phyloP scores from a whole-genome alignment of 53 echinoderm and acorn worm genomes.

The Apostichopus leukothele region DNA sequence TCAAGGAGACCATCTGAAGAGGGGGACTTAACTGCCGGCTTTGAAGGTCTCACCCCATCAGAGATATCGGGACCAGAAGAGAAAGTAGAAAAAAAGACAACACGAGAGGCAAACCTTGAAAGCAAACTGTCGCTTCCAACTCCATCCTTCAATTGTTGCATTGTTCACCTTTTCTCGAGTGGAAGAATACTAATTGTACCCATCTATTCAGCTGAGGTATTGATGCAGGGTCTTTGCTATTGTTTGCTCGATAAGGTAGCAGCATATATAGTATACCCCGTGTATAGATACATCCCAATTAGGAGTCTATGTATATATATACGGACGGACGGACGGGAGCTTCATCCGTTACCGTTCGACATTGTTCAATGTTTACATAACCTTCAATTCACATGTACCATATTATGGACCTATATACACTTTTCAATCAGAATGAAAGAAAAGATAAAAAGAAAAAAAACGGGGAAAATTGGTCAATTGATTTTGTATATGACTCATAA shows the following conservation, averaged over 20 bases:
- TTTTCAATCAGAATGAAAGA: too few relatives aligned
- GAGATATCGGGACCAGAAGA: not conserved
- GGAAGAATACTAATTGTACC: slow-evolving; percentile 18
- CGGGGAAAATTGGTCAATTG: too few relatives aligned
- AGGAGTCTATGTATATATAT: not conserved
- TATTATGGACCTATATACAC: too few relatives aligned
- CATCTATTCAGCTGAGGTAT: slow-evolving; percentile 19
- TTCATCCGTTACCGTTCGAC: not conserved
- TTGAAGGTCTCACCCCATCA: slow-evolving; percentile 14
- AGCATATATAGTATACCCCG: too few relatives aligned
- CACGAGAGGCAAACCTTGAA: not conserved
- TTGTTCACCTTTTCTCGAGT: slow-evolving; percentile 12
- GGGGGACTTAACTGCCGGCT: slow-evolving; percentile 9
- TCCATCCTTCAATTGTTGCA: not conserved
- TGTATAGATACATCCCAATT: slow-evolving; percentile 34
- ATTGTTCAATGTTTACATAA: slow-evolving; percentile 8
- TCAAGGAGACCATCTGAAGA: not conserved
- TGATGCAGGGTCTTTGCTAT: not conserved
- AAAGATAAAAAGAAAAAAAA: too few relatives aligned
- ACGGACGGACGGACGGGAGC: not conserved
- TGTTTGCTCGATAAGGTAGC: slow-evolving; percentile 14
- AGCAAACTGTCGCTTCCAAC: slow-evolving; percentile 21
- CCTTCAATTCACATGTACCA: not conserved
- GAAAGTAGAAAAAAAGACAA: slow-evolving; percentile 12
- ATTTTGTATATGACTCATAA: too few relatives aligned